phyloP scores from a whole-genome alignment of 2,888 invertebrate species.

The Gymnocheta viridis region DNA sequence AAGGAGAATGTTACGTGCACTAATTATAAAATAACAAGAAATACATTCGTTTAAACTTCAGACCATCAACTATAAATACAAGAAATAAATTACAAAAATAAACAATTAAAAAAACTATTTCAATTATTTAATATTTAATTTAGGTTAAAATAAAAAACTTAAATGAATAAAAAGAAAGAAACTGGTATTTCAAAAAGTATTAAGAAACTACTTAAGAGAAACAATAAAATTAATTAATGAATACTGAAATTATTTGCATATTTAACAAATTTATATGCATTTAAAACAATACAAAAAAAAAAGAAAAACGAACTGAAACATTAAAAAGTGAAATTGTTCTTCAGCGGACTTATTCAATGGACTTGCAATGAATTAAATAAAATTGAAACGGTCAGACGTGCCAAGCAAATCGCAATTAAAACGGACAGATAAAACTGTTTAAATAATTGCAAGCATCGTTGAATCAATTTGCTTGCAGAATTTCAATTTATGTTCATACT shows the following conservation, averaged over 20 bases:
- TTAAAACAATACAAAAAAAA: background rate
- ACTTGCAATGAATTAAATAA: background rate
- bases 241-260: background rate
- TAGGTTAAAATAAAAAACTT: background rate
- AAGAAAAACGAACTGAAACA: background rate
- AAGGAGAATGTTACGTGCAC: constrained; percentile 5
- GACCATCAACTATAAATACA: background rate
- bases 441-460: background rate
- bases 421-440: background rate
- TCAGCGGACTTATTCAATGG: background rate
- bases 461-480: constrained; percentile 21
- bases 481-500: constrained; percentile 5
- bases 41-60: background rate
- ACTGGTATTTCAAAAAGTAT: background rate
- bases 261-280: background rate
- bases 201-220: background rate
- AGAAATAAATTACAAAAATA: background rate
- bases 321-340: constrained; percentile 26
- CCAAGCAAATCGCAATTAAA: constrained; percentile 6
- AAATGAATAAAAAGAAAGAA: background rate
- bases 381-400: constrained; percentile 7
- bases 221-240: background rate
- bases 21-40: background rate
- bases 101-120: constrained; percentile 14
- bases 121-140: constrained; percentile 12